These are phyloP conservation scores for Troides oblongomaculatus DNA, from an alignment of 2,888 invertebrate species.

Conservation along the genomic window DNA sequence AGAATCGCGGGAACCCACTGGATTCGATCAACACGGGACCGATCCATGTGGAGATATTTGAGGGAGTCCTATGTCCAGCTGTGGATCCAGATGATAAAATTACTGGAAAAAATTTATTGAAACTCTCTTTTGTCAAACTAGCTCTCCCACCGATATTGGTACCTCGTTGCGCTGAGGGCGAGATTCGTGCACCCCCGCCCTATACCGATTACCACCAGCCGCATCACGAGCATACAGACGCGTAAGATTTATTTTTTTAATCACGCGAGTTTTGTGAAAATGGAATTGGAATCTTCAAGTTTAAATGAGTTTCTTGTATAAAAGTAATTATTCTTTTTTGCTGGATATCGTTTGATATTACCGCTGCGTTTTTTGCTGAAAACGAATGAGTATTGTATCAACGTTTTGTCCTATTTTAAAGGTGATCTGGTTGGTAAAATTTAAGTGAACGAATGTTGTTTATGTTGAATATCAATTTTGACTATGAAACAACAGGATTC, in stretches of 20 bases:
- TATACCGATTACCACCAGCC: slow-evolving; percentile 65
- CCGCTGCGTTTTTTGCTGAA: too few species aligned
- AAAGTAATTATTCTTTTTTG: background rate
- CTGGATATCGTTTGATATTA: too few species aligned
- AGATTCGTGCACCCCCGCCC: slow-evolving; percentile 70
- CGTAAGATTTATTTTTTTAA: slow-evolving; percentile 47
- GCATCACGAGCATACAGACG: slow-evolving; percentile 60
- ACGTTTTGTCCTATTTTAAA: too few species aligned
- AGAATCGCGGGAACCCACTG: too few species aligned
- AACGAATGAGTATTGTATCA: too few species aligned
- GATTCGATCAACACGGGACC: too few species aligned
- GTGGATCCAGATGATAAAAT: background rate
- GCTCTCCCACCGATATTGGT: slow-evolving; percentile 89
- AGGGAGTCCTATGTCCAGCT: too few species aligned
- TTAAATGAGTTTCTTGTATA: background rate
- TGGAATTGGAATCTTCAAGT: background rate
- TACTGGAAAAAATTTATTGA: background rate
- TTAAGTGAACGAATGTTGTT: too few species aligned
- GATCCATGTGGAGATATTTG: too few species aligned
- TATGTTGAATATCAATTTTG: too few species aligned
- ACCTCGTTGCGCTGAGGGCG: slow-evolving; percentile 79
- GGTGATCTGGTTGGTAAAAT: too few species aligned
- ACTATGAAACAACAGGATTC: too few species aligned
- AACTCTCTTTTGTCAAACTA: slow-evolving; percentile 43
- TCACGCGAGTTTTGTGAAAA: background rate